A percentile compares a stretch with the other conserved stretches of the same genome.
These are phyloP conservation scores for Lutraria rhynchaena DNA, from an alignment of 1,140 invertebrate genomes.

Conservation along the genomic window DNA sequence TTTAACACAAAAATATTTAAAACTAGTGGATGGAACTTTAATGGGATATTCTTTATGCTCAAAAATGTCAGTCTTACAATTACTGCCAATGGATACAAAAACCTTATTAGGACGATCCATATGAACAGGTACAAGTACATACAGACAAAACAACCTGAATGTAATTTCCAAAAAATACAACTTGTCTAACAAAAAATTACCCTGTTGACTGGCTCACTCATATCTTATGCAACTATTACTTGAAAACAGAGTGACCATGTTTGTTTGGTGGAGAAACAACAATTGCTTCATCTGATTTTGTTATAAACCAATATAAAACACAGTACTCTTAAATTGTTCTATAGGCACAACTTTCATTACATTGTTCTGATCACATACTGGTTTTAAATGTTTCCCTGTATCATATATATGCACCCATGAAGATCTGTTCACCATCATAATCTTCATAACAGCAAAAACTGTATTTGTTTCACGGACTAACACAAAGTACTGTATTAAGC, in stretches of 20 bases:
- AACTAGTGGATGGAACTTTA: no score
- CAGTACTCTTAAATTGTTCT: background rate
- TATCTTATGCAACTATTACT: no score
- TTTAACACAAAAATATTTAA: no score
- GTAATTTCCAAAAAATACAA: no score
- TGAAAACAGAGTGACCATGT: constrained; percentile 23
- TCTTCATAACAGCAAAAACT: constrained; percentile 30
- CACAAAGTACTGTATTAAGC: constrained; percentile 31
- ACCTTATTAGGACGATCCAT: no score
- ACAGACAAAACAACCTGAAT: no score
- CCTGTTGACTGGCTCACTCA: no score
- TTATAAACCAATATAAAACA: constrained; percentile 2
- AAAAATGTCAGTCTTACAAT: no score
- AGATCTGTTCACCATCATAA: background rate
- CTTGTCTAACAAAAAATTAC: no score
- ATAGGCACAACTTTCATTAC: background rate
- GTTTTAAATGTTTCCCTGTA: constrained; percentile 10
- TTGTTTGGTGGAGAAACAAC: constrained; percentile 14
- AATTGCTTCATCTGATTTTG: background rate
- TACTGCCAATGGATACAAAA: no score
- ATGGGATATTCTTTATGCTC: no score
- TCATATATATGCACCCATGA: constrained; percentile 21
- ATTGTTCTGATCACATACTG: constrained; percentile 8
- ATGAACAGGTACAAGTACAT: no score
- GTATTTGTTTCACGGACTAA: background rate